Evolutionary conservation across 2,113 vertebrate genomes (phyloP).

Genomic region (zebrafish (Danio rerio)): GRCz12tu NC_133181.1:29633501-29634000

Average conservation of each 20-base stretch:
- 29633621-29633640: too few species aligned
- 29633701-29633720: background rate
- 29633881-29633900: conserved; percentile 83
- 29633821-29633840: conserved; percentile 80
- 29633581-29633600: too few species aligned
- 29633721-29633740: background rate
- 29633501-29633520: too few species aligned
- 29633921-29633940: conserved; percentile 81
- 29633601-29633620: too few species aligned
- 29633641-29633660: too few species aligned
- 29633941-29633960: conserved; percentile 73
- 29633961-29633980: background rate
- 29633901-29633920: conserved; percentile 85
- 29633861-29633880: conserved; percentile 80
- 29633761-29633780: background rate
- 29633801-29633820: conserved; percentile 81
- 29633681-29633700: background rate
- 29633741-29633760: background rate
- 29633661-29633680: background rate
- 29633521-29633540: too few species aligned
- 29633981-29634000: background rate
- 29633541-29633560: too few species aligned
- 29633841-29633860: conserved; percentile 75
- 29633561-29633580: too few species aligned
- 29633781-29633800: background rate